Percentiles rank a stretch among this genome's conserved stretches.
Evolutionary conservation across 2,797 vertebrate species (phyloP).

Genomic region (Furcifer pardalis): DNA sequence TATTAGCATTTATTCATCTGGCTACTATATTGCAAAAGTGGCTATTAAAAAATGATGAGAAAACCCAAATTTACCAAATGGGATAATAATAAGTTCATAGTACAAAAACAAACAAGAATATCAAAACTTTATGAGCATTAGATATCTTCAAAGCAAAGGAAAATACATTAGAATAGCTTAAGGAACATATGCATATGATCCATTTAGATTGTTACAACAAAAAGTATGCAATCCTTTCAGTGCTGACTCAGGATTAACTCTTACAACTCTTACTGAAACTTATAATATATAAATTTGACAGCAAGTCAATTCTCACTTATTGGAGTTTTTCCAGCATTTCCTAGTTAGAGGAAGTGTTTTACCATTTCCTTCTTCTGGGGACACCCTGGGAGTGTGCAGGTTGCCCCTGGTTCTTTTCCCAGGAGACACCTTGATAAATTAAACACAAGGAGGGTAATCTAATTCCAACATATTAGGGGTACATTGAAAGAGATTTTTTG

Average conservation of each 20-base stretch:
- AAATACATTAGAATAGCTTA: neutral
- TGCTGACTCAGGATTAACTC: neutral
- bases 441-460: neutral
- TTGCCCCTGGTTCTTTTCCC: too few species aligned
- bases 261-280: neutral
- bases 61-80: neutral
- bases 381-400: too few species aligned
- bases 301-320: too few species aligned
- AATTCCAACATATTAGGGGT: conserved; percentile 10
- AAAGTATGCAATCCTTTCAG: neutral
- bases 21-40: neutral
- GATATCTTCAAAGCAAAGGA: neutral
- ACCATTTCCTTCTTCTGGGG: too few species aligned
- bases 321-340: too few species aligned
- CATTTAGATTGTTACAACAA: too few species aligned
- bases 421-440: too few species aligned
- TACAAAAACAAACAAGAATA: neutral
- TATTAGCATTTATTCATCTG: neutral
- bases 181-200: too few species aligned
- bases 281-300: too few species aligned
- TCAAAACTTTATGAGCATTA: neutral
- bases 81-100: neutral
- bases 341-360: too few species aligned
- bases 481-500: neutral
- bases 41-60: neutral